Base-by-base conservation (phyloP, 2,888 invertebrate genomes). In the Oxystoma pomonae region DNA sequence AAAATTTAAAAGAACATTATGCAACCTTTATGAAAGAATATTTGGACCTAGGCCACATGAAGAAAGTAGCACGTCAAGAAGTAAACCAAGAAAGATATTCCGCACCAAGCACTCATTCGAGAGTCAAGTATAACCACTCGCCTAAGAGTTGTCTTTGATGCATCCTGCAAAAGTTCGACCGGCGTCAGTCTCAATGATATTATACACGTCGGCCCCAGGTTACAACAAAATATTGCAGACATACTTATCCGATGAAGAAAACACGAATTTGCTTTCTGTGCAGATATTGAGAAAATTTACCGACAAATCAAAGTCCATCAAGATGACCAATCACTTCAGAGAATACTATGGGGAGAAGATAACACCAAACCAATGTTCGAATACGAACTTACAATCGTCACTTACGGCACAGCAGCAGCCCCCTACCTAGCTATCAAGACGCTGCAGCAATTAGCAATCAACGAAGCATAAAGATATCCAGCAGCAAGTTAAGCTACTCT, bases 401-500 rank as follows among this genome's bases (percentile, higher is more conserved):
- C 70, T 0, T 69, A 71, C 61, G 73, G 72, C 3, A 65, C 62
- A 1, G 52, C 64, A 52, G 58, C 68, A 16, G 64, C 69, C 1
- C 65, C 69, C 1, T 70, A 65, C 59, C 50, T 71, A 49, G 69
- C 70, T 1, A 56, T 65, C 1, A 55, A 58, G 59, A 61, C 63
- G n/a, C 21, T 70, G n/a, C 55, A 67, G 20, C 57, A 68, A 59
- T 57, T 72, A 5, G 73, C 67, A 0, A 35, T 56, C 5, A 60
- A 65, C 17, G 68, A 68, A 20, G 53, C 22, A 21, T 18, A 62
- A 7, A 58, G 20, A 0, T 68, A 62, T 60, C 70, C 70, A 20
- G 57, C 16, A 57, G 57, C 57, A 5, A 57, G 57, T 57, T 7
- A 57, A 57, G 20, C 20, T 7, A 57, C 57, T 12, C 19, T 57